phyloP scores from a whole-genome alignment of 2,888 invertebrate genomes.

The Perizoma flavofasciatum region DNA sequence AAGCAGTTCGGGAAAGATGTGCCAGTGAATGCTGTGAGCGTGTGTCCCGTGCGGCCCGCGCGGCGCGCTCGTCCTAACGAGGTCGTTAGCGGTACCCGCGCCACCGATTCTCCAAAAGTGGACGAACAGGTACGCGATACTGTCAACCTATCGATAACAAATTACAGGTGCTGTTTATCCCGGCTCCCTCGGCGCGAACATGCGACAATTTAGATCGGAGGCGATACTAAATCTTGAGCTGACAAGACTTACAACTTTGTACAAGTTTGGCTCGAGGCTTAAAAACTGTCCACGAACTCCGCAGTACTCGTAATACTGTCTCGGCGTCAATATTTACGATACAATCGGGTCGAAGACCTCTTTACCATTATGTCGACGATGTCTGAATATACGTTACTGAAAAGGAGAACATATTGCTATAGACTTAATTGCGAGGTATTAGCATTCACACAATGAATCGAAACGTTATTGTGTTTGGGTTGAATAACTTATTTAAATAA shows the following conservation, averaged over 20 bases:
- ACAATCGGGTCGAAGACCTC: slow-evolving; percentile 58
- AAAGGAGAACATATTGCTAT: slow-evolving; percentile 46
- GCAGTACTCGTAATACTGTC: slow-evolving; percentile 27
- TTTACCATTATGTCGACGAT: slow-evolving; percentile 52
- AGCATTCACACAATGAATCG: slow-evolving; percentile 45
- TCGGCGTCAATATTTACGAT: slow-evolving; percentile 49
- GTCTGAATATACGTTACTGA: slow-evolving; percentile 54
- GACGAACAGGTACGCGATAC: slow-evolving; percentile 82
- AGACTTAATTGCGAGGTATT: slow-evolving; percentile 48
- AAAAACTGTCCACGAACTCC: slow-evolving; percentile 55
- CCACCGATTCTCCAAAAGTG: slow-evolving; percentile 79
- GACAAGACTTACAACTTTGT: slow-evolving; percentile 36
- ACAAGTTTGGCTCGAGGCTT: slow-evolving; percentile 53
- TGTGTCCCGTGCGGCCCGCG: slow-evolving; percentile 77
- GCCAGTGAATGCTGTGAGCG: slow-evolving; percentile 68
- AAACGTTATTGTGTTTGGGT: slow-evolving; percentile 34
- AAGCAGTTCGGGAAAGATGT: slow-evolving; percentile 72
- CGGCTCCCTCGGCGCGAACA: slow-evolving; percentile 48
- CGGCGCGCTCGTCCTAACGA: slow-evolving; percentile 76
- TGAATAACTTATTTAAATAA: slow-evolving; percentile 37
- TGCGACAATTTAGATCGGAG: slow-evolving; percentile 55
- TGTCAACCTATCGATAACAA: slow-evolving; percentile 79
- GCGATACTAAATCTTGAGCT: slow-evolving; percentile 51
- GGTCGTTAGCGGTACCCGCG: slow-evolving; percentile 82
- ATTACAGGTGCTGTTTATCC: slow-evolving; percentile 69